phyloP scores from a whole-genome alignment of 1,140 invertebrate genomes.

The Anthonomus grandis region DNA sequence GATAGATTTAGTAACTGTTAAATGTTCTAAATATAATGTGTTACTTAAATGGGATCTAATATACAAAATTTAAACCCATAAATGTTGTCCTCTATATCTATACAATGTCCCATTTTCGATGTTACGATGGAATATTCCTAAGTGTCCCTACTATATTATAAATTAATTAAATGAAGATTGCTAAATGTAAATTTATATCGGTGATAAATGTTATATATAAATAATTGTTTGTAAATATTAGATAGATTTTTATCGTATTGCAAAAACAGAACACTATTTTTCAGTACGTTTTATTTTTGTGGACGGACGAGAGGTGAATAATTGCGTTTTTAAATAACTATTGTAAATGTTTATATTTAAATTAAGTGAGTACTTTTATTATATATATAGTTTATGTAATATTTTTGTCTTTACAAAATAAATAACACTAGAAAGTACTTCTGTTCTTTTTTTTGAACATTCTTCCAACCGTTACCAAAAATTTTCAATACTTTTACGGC shows the following conservation, averaged over 20 bases:
- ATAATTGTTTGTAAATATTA: conserved; percentile 29
- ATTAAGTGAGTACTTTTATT: conserved; percentile 42
- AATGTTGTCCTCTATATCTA: too few species aligned
- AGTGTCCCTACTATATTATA: too few species aligned
- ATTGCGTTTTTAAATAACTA: conserved; percentile 7
- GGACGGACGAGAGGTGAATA: conserved; percentile 6
- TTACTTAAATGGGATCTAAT: conserved; percentile 12
- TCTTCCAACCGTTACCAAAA: neutral
- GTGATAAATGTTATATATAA: conserved; percentile 27
- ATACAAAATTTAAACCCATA: too few species aligned
- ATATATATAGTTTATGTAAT: conserved; percentile 44
- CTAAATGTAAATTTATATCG: conserved; percentile 13
- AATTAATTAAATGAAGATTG: neutral
- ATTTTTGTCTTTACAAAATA: conserved; percentile 42
- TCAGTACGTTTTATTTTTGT: conserved; percentile 10
- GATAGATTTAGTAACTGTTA: conserved; percentile 13
- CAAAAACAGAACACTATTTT: conserved; percentile 13
- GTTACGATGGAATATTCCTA: too few species aligned
- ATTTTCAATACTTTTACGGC: too few species aligned
- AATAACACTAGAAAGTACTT: conserved; percentile 23
- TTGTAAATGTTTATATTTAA: conserved; percentile 38
- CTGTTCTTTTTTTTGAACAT: neutral
- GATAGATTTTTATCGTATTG: conserved; percentile 24
- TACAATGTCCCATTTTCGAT: too few species aligned
- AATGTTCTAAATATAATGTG: conserved; percentile 14